Percentiles rank a stretch among this genome's conserved stretches.
These are phyloP conservation scores for Phocoena phocoena DNA, from an alignment of 2,113 vertebrate species.

Conservation along the genomic window DNA sequence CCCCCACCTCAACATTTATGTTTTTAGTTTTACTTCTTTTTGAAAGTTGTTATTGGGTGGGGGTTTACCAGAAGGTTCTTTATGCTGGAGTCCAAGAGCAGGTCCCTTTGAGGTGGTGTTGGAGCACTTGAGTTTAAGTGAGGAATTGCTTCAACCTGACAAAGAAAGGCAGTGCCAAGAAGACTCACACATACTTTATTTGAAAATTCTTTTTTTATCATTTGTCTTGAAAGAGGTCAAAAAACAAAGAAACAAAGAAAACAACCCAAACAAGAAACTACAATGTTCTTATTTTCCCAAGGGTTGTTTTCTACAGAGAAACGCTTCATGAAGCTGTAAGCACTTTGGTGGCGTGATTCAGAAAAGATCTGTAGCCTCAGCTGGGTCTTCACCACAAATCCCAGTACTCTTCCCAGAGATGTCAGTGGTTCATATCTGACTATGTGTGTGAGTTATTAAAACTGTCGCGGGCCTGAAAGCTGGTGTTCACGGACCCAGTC, in stretches of 20 bases:
- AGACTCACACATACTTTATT: not conserved
- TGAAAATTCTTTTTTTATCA: slow-evolving; percentile 62
- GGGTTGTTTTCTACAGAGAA: not conserved
- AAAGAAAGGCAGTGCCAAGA: not conserved
- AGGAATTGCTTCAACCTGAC: slow-evolving; percentile 14
- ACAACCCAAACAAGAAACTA: slow-evolving; percentile 32
- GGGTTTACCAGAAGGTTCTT: not conserved
- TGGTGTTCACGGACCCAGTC: not conserved
- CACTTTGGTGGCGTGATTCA: not conserved
- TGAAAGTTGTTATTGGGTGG: not conserved
- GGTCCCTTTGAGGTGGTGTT: not conserved
- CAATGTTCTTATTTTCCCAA: slow-evolving; percentile 37
- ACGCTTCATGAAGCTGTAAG: not conserved
- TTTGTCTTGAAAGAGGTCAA: slow-evolving; percentile 40
- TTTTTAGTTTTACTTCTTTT: slow-evolving; percentile 29
- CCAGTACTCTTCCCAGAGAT: not conserved
- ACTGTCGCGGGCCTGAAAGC: not conserved
- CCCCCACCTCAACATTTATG: not conserved
- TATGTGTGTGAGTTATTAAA: not conserved
- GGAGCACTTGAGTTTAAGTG: accelerated
- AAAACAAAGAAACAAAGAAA: not conserved
- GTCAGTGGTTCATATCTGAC: not conserved
- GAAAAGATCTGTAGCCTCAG: not conserved
- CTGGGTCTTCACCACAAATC: not conserved
- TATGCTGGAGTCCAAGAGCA: not conserved